Conservation (phyloP, 2,888 invertebrate species). For the Xiphydria camelus region DNA sequence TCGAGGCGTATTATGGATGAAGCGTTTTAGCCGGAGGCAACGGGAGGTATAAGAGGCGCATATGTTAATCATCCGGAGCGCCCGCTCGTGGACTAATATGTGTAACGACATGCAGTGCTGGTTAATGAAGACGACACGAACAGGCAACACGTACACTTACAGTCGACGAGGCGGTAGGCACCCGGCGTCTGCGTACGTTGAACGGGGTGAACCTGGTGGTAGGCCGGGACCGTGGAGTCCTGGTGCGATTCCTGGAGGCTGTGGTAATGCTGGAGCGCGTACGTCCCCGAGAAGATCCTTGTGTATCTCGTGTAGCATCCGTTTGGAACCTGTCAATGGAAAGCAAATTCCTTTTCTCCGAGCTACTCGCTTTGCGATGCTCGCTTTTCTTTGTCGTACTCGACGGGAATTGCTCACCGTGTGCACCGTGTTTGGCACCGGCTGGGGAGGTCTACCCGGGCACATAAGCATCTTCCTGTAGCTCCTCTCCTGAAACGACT, state of each 20-base stretch:
- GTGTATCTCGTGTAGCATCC: slow-evolving; percentile 51
- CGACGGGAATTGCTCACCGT: slow-evolving; percentile 35
- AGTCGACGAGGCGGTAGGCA: slow-evolving; percentile 35
- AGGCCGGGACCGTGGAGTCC: slow-evolving; percentile 35
- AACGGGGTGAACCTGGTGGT: slow-evolving; percentile 48
- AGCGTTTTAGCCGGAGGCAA: too few species aligned
- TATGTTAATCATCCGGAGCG: too few species aligned
- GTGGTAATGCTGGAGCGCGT: slow-evolving; percentile 38
- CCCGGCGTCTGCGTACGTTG: slow-evolving; percentile 28
- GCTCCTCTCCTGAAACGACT: slow-evolving; percentile 33
- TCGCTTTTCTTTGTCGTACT: not conserved
- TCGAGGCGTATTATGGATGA: too few species aligned
- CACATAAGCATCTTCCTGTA: slow-evolving; percentile 48
- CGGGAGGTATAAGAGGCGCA: too few species aligned
- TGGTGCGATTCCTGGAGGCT: slow-evolving; percentile 39
- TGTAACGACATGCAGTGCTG: too few species aligned
- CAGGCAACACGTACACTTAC: slow-evolving; percentile 43
- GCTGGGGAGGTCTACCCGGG: slow-evolving; percentile 48
- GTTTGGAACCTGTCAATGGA: slow-evolving; percentile 40
- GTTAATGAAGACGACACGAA: slow-evolving; percentile 13
- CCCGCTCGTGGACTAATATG: too few species aligned
- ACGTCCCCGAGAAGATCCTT: slow-evolving; percentile 49
- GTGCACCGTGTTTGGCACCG: slow-evolving; percentile 40
- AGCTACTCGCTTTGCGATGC: slow-evolving; percentile 4
- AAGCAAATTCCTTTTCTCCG: slow-evolving; percentile 3